Base-by-base conservation (phyloP, 2,888 invertebrate genomes). In the Horisme vitalbata region DNA sequence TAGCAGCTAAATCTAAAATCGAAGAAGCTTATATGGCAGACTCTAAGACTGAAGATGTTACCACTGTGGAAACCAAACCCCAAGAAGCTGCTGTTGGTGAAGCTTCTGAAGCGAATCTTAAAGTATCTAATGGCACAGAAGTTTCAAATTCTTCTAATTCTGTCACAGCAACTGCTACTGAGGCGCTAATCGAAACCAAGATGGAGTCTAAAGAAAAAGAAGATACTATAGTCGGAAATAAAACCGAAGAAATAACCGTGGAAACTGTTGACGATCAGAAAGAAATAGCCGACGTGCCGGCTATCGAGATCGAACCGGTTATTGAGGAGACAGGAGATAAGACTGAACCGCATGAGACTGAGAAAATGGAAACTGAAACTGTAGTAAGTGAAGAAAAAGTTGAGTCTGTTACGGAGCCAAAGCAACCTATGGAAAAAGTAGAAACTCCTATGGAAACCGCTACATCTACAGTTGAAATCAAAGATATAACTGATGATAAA, bases 401-500 rank as follows among this genome's bases (percentile, higher is more conserved):
- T 41, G 38, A 31, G 47, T 53, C 56, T 49, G 48, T 58, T 50
- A 60, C 56, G 47, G 71, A 78, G 56, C 57, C 72, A 62, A 74
- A 72, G 52, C 65, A 70, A 57, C 57, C 66, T 27, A 49, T 52
- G n/a, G 66, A 68, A 36, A 54, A 67, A 45, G 67, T 59, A 34
- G 61, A 57, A 35, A 49, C 55, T 30, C 62, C 63, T 15, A 56
- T 65, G 1, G 75, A 77, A 59, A 69, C 75, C 56, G 71, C 65
- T 8, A 52, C 71, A 23, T 59, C 77, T 43, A 46, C 59, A 36
- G 57, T 79, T 10, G 82, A 82, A 67, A 79, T 87, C 13, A 75
- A 80, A 56, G 85, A 87, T 39, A 61, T 84, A 23, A 69, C 79
- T 3, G 76, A 70, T 37, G 65, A 84, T 5, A 78, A 79, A 51